Evolutionary conservation across 53 echinoderm and acorn worm genomes (phyloP), one percentile per base, ranked within the genome.

Genomic region (Actinopyga echinites): DNA sequence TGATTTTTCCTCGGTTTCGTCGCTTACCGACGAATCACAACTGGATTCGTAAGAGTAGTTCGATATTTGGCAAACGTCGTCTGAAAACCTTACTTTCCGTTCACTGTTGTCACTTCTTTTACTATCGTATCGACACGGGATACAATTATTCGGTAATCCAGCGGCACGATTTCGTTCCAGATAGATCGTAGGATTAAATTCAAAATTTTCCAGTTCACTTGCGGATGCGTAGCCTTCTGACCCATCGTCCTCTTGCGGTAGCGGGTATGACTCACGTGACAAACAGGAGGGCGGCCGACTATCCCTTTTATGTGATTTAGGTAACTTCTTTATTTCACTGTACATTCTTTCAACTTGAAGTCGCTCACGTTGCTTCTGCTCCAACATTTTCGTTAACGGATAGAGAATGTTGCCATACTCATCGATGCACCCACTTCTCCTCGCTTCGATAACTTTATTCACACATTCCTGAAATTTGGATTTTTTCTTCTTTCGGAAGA

Each of bases 161-260:
- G 87, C 89, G 15, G 65, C 85, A 34, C 95, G 85, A 75, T 95
- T 95, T 38, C 95, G 78, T 59, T 95, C 95, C 20, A 95, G 79
- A 68, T 92, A 95, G 21, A 92, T 85, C 22, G 92, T 92, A 5
- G 95, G 95, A 66, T 95, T 95, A 79, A 95, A 95, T 38, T 91
- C 91, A 30, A 86, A 86, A 25, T 91, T 91, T 43, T 95, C 95
- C 36, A 91, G 79, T 54, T 95, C 95, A 23, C 91, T 90, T 9
- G 91, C 95, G 17, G 95, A 95, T 5, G 90, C 95, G 75, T 95
- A 95, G 13, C 95, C 95, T 52, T 95, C 95, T 1, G 95, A 95
- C 2, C 91, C 95, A 80, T 95, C 95, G 61, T 95, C 95, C 74
- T 95, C 95, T 56, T 95, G 89, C 1, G 95, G 95, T 20, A 95